Conservation (phyloP, 1,140 invertebrate genomes). For the Papilio aristodemus region DNA sequence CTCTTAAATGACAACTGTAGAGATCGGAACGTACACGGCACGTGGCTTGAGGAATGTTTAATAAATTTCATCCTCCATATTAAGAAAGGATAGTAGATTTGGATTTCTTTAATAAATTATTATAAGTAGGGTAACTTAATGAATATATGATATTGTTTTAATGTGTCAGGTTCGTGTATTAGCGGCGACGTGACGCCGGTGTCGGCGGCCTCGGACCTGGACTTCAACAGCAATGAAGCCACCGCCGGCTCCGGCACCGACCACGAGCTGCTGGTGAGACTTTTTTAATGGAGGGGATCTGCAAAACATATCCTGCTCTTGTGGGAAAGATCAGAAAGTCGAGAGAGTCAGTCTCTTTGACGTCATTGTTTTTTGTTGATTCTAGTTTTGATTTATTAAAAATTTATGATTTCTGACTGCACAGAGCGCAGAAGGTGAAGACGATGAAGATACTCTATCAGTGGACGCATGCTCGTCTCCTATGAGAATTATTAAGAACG, state of each 20-base stretch:
- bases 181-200: conserved; percentile 83
- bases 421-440: conserved; percentile 76
- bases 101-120: too few relatives aligned
- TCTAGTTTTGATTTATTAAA: conserved; percentile 17
- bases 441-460: conserved; percentile 81
- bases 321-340: too few relatives aligned
- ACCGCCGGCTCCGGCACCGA: conserved; percentile 81
- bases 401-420: conserved; percentile 25
- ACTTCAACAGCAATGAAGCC: conserved; percentile 82
- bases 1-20: not conserved
- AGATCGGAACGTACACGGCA: not conserved
- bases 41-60: conserved; percentile 9
- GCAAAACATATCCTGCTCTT: too few relatives aligned
- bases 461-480: conserved; percentile 66
- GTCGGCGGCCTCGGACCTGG: conserved; percentile 81
- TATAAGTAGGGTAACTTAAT: too few relatives aligned
- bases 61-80: not conserved
- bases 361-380: not conserved
- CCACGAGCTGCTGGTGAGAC: conserved; percentile 77
- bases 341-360: too few relatives aligned
- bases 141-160: not conserved
- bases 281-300: too few relatives aligned
- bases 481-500: conserved; percentile 63
- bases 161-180: conserved; percentile 81
- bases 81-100: too few relatives aligned